Evolutionary conservation across 2,888 invertebrate genomes (phyloP).

Genomic region (Cremastinae sp.): DNA sequence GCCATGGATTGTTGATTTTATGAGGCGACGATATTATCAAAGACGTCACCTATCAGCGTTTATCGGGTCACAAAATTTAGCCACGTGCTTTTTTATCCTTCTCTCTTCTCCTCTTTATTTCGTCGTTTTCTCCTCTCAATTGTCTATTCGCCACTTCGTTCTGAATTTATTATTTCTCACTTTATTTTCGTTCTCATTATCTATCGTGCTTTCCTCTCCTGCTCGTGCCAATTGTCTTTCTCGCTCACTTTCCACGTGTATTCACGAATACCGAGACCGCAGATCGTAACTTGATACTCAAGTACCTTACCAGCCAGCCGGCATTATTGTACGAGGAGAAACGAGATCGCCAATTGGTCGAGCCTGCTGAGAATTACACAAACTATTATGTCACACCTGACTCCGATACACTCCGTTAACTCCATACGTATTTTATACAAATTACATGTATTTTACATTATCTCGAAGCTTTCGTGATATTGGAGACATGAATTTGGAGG

Average conservation of each 20-base stretch:
- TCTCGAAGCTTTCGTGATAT: no score
- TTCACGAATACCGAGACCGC: constrained; percentile 21
- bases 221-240: not conserved
- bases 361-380: constrained; percentile 35
- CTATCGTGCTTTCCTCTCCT: no score
- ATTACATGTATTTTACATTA: not conserved
- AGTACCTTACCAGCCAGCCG: constrained; percentile 18
- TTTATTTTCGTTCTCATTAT: not conserved
- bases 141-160: no score
- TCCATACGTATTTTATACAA: not conserved
- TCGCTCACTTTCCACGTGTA: not conserved
- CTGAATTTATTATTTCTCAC: no score
- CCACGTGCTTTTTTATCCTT: no score
- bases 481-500: no score
- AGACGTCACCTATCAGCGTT: constrained; percentile 59
- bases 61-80: no score
- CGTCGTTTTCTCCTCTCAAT: no score
- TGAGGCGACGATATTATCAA: constrained; percentile 63
- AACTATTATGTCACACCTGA: constrained; percentile 37
- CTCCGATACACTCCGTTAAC: constrained; percentile 16
- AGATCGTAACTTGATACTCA: constrained; percentile 8
- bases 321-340: constrained; percentile 33
- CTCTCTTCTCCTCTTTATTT: no score
- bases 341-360: constrained; percentile 38
- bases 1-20: constrained; percentile 66